Evolutionary conservation across 2,888 invertebrate genomes (phyloP).

Genomic region (Sympetrum striolatum): DNA sequence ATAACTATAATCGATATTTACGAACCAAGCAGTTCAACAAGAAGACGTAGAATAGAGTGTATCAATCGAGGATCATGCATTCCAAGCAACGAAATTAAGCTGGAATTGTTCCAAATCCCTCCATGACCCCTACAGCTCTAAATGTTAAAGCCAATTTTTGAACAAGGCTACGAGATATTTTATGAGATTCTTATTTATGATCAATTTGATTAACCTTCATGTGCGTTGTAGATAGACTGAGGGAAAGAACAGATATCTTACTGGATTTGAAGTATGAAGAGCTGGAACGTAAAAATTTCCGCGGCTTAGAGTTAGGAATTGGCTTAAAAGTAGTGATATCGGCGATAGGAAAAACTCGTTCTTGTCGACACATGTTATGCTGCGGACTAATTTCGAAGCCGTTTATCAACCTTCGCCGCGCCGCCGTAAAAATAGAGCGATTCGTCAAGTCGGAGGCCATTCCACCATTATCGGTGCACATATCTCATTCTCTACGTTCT

Average conservation of each 20-base stretch:
- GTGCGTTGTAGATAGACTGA: too few relatives aligned
- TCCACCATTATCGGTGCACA: neutral
- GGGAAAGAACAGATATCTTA: neutral
- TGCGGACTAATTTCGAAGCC: neutral
- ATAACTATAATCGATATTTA: too few relatives aligned
- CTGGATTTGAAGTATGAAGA: neutral
- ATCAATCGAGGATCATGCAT: too few relatives aligned
- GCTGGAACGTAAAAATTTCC: neutral
- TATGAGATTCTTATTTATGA: too few relatives aligned
- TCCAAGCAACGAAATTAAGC: too few relatives aligned
- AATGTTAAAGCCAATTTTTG: too few relatives aligned
- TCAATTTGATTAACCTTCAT: too few relatives aligned
- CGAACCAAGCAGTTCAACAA: too few relatives aligned
- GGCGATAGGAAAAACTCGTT: neutral
- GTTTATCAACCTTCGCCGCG: neutral
- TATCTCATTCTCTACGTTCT: neutral
- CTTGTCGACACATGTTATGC: neutral
- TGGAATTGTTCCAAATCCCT: too few relatives aligned
- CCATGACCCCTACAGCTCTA: too few relatives aligned
- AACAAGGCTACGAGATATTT: too few relatives aligned
- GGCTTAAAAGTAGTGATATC: neutral
- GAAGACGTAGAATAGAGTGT: too few relatives aligned
- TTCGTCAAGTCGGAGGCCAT: neutral
- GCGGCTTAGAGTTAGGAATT: neutral
- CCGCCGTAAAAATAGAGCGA: neutral